Evolutionary conservation across 2,113 vertebrate species (phyloP).

Genomic region (Oncorhynchus keta): DNA sequence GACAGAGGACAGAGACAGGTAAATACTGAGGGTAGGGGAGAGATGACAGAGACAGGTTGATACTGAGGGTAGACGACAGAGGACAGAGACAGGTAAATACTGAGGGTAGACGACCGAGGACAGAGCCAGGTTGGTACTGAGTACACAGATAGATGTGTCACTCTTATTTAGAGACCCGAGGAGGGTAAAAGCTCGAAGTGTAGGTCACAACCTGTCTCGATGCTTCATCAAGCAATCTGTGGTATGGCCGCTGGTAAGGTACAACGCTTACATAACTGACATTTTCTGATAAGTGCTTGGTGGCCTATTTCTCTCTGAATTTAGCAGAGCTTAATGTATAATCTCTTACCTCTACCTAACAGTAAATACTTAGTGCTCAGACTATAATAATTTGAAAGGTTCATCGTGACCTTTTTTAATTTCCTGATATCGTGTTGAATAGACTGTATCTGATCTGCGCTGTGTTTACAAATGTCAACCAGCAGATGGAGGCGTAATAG

Average conservation of each 20-base stretch:
- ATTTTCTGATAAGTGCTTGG: slow-evolving; percentile 45
- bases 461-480: slow-evolving; percentile 45
- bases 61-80: slow-evolving; percentile 57
- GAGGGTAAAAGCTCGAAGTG: slow-evolving; percentile 21
- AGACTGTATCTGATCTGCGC: background rate
- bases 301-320: slow-evolving; percentile 22
- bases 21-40: slow-evolving; percentile 55
- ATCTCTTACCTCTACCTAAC: slow-evolving; percentile 30
- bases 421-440: background rate
- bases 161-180: slow-evolving; percentile 31
- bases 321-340: background rate
- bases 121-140: slow-evolving; percentile 55
- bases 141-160: slow-evolving; percentile 17
- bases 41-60: background rate
- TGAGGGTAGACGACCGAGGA: background rate
- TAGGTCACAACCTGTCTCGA: slow-evolving; percentile 45
- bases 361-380: background rate
- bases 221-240: slow-evolving; percentile 22
- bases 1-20: too few species aligned
- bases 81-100: background rate
- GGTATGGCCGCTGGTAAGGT: slow-evolving; percentile 19
- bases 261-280: slow-evolving; percentile 55
- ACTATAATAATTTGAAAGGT: background rate
- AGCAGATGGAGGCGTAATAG: slow-evolving; percentile 55
- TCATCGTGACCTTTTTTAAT: background rate